Evolutionary conservation across 2,113 vertebrate species (phyloP).

Genomic region (Bujurquina vittata): DNA sequence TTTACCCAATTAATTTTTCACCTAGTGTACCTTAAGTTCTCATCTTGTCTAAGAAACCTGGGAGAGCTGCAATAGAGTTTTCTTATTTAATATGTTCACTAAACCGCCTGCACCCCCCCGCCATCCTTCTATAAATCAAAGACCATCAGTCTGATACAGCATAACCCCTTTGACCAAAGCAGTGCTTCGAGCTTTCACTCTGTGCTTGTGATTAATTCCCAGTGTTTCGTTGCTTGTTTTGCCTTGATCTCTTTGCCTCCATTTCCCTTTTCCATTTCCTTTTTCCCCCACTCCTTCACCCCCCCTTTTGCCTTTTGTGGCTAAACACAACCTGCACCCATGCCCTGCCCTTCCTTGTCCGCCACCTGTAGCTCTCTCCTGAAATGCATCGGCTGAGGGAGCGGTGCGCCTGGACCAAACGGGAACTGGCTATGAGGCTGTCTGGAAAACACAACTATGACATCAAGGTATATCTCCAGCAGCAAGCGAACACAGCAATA

Average conservation of each 20-base stretch:
- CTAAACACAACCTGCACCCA: conserved; percentile 30
- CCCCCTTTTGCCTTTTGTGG: conserved; percentile 26
- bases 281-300: conserved; percentile 21
- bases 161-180: conserved; percentile 44
- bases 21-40: conserved; percentile 46
- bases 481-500: conserved; percentile 15
- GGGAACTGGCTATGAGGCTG: conserved; percentile 88
- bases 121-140: conserved; percentile 23
- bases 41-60: conserved; percentile 25
- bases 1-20: conserved; percentile 55
- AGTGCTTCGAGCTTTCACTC: conserved; percentile 33
- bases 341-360: conserved; percentile 24
- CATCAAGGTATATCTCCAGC: conserved; percentile 86
- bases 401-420: conserved; percentile 90
- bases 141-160: conserved; percentile 41
- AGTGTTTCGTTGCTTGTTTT: conserved; percentile 67
- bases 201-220: conserved; percentile 65
- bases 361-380: conserved; percentile 86
- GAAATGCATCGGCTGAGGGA: conserved; percentile 92
- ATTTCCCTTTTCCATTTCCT: conserved; percentile 43
- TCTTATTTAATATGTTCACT: conserved; percentile 39
- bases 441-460: conserved; percentile 90
- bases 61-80: conserved; percentile 32
- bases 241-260: conserved; percentile 74
- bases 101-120: conserved; percentile 15